Percentiles rank a stretch among this genome's conserved stretches.
phyloP scores from a whole-genome alignment of 2,797 vertebrate species.

The Hyperoplus immaculatus region DNA sequence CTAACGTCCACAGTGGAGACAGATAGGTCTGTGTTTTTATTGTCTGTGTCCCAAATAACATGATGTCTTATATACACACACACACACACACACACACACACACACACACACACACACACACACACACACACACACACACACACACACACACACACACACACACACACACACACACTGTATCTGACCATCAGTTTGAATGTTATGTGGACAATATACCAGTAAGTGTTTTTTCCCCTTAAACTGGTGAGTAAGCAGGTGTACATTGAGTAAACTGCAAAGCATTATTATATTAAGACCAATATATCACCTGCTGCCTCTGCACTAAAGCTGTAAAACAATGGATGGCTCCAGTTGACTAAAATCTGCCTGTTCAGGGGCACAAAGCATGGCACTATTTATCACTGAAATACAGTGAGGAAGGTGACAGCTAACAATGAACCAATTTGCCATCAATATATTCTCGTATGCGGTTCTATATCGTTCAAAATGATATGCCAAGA shows the following conservation, averaged over 20 bases:
- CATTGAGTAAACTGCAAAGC: neutral
- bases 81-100: neutral
- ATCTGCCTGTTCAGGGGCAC: neutral
- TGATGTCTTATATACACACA: neutral
- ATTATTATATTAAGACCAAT: neutral
- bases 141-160: too few relatives aligned
- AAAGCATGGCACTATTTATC: neutral
- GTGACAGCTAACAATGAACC: neutral
- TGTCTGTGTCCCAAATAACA: neutral
- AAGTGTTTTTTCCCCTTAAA: neutral
- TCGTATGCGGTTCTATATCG: neutral
- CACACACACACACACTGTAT: too few relatives aligned
- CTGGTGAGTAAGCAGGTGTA: neutral
- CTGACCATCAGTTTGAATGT: too few relatives aligned
- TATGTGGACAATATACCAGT: too few relatives aligned
- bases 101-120: too few relatives aligned
- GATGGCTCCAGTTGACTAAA: neutral
- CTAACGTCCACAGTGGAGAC: constrained; percentile 8
- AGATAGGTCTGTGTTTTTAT: constrained; percentile 29
- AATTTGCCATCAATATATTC: neutral
- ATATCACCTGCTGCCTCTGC: neutral
- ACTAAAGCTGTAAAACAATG: neutral
- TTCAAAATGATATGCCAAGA: neutral
- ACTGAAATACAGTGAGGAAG: constrained; percentile 2
- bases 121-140: too few relatives aligned